A percentile compares a stretch with the other conserved stretches of the same genome.
These are phyloP conservation scores for Flexamia atlantica DNA, from an alignment of 2,888 invertebrate genomes.

Conservation along the genomic window DNA sequence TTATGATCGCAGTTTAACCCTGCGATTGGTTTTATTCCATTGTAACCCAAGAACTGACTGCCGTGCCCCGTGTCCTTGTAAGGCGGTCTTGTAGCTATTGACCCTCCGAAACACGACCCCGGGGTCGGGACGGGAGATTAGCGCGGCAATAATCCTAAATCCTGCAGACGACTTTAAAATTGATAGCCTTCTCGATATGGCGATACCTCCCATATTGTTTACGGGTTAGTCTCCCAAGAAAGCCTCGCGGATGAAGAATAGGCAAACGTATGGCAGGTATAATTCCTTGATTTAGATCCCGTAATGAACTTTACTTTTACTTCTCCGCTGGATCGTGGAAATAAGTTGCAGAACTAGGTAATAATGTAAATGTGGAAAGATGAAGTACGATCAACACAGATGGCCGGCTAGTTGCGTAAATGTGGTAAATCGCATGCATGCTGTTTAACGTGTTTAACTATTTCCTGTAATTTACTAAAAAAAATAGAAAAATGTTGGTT, in stretches of 20 bases:
- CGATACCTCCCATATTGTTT: neutral
- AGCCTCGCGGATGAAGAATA: neutral
- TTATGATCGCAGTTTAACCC: no score
- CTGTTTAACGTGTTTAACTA: no score
- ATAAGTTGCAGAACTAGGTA: neutral
- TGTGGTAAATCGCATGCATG: no score
- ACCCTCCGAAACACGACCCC: conserved; percentile 2
- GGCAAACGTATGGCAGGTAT: neutral
- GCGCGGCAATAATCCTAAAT: neutral
- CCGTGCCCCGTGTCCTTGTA: neutral
- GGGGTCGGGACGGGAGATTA: neutral
- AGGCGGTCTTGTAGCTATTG: neutral
- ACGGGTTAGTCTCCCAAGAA: neutral
- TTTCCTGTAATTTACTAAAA: no score
- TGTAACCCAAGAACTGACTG: no score
- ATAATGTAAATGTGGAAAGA: no score
- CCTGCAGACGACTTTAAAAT: neutral
- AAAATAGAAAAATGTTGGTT: no score
- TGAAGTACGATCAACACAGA: no score
- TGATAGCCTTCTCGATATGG: conserved; percentile 7
- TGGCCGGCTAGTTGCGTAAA: no score
- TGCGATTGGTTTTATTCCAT: no score
- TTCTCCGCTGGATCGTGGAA: neutral
- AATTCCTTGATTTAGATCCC: neutral
- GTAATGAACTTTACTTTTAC: neutral